Conservation (phyloP, 2,797 vertebrate species). For the Notamacropus eugenii region DNA sequence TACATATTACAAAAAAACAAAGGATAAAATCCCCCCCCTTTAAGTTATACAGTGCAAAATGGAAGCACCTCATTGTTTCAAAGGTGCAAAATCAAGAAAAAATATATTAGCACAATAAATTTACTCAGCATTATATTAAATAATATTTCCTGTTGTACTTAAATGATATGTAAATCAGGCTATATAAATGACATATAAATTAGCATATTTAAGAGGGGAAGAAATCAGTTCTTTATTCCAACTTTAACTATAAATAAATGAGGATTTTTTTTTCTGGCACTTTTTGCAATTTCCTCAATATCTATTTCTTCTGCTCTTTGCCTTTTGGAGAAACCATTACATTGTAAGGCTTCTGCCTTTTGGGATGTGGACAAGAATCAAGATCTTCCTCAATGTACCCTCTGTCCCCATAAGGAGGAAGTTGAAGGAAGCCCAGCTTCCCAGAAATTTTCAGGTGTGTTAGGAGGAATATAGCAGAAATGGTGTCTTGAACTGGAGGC, state of each 20-base stretch:
- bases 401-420: conserved; percentile 94
- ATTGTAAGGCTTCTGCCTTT: conserved; percentile 92
- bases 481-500: conserved; percentile 95
- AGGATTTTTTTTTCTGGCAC: conserved; percentile 51
- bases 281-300: conserved; percentile 52
- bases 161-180: conserved; percentile 73
- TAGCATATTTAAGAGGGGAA: conserved; percentile 45
- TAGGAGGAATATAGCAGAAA: conserved; percentile 92
- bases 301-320: conserved; percentile 87
- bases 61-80: conserved; percentile 76
- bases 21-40: conserved; percentile 65
- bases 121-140: conserved; percentile 72
- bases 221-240: conserved; percentile 74
- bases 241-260: conserved; percentile 84
- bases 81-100: conserved; percentile 81
- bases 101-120: conserved; percentile 61
- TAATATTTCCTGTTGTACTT: not conserved
- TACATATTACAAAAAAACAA: conserved; percentile 65
- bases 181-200: conserved; percentile 72
- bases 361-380: conserved; percentile 87
- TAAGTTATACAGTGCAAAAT: conserved; percentile 84
- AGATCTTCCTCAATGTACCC: conserved; percentile 95
- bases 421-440: conserved; percentile 98
- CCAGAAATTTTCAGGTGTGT: conserved; percentile 98
- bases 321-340: conserved; percentile 91